A percentile compares a stretch with the other conserved stretches of the same genome.
Conservation (phyloP, 2,113 vertebrate species). For the Silurus meridionalis region DNA sequence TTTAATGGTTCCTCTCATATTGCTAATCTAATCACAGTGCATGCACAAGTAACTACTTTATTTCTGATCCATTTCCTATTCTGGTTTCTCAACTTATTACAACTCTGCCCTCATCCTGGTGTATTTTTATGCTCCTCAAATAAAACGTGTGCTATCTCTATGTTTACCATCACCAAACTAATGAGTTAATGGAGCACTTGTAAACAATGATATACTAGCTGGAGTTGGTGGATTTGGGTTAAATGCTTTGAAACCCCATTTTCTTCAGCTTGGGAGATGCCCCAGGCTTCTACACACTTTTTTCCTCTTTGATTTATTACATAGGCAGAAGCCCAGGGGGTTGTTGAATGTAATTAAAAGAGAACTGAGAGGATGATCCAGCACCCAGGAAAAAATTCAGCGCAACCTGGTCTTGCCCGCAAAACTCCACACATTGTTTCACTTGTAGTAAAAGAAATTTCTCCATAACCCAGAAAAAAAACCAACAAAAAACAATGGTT, state of each 20-base stretch:
- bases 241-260: not conserved
- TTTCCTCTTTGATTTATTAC: constrained; percentile 1
- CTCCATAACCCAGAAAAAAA: not conserved
- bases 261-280: not conserved
- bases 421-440: not conserved
- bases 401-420: not conserved
- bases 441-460: not conserved
- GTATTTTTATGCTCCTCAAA: not conserved
- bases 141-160: not conserved
- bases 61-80: not conserved
- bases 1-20: not conserved
- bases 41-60: not conserved
- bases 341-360: not conserved
- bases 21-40: not conserved
- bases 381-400: not conserved
- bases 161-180: not conserved
- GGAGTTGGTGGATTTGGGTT: not conserved
- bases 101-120: not conserved
- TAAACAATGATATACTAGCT: not conserved
- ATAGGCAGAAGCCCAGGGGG: not conserved
- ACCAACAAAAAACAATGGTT: not conserved
- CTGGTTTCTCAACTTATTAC: not conserved
- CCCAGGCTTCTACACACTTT: not conserved
- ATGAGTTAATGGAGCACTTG: not conserved
- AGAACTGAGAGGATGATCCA: not conserved